Evolutionary conservation across 2,797 vertebrate species (phyloP).

Genomic region (Crocodylus rhombifer): DNA sequence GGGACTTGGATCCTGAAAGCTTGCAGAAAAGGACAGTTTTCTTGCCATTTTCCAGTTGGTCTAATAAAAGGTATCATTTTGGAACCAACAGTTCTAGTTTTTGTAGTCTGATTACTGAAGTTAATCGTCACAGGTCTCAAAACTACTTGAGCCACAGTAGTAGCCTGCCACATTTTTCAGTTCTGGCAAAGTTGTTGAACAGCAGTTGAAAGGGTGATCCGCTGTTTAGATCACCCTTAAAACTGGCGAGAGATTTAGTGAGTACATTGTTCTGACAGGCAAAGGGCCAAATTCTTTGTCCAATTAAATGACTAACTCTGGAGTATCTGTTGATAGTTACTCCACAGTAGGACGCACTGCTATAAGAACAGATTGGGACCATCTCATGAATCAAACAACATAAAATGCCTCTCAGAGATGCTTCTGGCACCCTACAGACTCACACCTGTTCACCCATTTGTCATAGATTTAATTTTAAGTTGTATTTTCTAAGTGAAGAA

Average conservation of each 20-base stretch:
- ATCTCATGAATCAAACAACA: constrained; percentile 32
- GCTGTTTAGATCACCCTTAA: constrained; percentile 73
- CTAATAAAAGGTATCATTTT: no score
- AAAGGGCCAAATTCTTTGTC: constrained; percentile 66
- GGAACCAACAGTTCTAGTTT: no score
- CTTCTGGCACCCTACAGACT: constrained; percentile 13
- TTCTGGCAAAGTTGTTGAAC: constrained; percentile 62
- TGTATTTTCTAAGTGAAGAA: not conserved
- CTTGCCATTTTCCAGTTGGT: no score
- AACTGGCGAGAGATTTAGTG: constrained; percentile 70
- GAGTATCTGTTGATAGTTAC: constrained; percentile 71
- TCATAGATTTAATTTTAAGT: constrained; percentile 15
- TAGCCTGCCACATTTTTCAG: constrained; percentile 71
- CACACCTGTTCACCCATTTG: constrained; percentile 13
- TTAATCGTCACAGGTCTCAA: constrained; percentile 33
- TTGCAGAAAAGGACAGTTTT: no score
- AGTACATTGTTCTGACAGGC: constrained; percentile 70
- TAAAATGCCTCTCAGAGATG: constrained; percentile 5
- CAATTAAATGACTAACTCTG: constrained; percentile 71
- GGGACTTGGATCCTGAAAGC: no score
- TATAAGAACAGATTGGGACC: constrained; percentile 68
- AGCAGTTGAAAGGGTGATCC: constrained; percentile 63
- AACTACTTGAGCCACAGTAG: constrained; percentile 66
- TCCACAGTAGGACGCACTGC: constrained; percentile 51
- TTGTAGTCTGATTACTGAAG: not conserved